Evolutionary conservation across 2,888 invertebrate species (phyloP).

Genomic region (Harpalus rufipes): DNA sequence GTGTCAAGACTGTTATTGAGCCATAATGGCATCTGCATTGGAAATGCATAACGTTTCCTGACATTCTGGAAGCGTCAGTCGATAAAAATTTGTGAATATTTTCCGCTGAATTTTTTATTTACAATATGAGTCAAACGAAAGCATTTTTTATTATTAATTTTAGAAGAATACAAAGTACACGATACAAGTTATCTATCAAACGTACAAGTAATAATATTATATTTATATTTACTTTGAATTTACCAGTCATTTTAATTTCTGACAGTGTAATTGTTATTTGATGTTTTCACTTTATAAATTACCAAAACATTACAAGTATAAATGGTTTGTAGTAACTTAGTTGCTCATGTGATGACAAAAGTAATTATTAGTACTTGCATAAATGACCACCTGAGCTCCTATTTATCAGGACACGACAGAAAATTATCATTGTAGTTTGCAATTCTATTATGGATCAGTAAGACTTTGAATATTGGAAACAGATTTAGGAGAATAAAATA

Average conservation of each 20-base stretch:
- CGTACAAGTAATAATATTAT: too few species aligned
- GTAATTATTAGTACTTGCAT: conserved; percentile 6
- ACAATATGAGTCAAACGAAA: neutral
- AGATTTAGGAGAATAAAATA: too few species aligned
- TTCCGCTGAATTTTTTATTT: neutral
- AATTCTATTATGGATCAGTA: neutral
- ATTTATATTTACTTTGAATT: too few species aligned
- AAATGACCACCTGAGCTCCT: neutral
- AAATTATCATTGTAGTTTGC: neutral
- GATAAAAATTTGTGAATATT: neutral
- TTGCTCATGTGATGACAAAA: neutral
- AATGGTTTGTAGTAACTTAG: neutral
- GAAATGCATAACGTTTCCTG: neutral
- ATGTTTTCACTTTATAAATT: neutral
- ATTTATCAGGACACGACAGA: neutral
- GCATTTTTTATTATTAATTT: too few species aligned
- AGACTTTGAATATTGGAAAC: too few species aligned
- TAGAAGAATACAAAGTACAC: too few species aligned
- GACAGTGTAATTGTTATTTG: neutral
- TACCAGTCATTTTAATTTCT: too few species aligned
- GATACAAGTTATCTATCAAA: too few species aligned
- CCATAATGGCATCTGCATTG: conserved; percentile 13
- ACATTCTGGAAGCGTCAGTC: neutral
- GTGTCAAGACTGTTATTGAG: conserved; percentile 1
- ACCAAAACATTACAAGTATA: neutral